These are phyloP conservation scores for Liasis olivaceus DNA, from an alignment of 2,797 vertebrate genomes.

Conservation along the genomic window DNA sequence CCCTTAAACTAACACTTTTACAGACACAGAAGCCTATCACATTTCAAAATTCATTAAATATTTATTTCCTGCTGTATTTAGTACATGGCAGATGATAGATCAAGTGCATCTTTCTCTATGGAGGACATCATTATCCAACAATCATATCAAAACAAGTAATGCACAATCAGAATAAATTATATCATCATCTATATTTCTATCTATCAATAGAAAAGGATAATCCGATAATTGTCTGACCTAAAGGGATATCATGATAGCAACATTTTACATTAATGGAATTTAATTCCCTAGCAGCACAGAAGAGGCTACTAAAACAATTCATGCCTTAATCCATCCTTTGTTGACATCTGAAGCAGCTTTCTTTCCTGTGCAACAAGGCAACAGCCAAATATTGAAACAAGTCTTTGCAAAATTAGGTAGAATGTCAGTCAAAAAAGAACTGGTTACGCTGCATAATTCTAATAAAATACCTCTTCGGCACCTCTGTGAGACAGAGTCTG, in stretches of 20 bases:
- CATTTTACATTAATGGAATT: background rate
- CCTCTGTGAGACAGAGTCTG: background rate
- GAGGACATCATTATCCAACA: background rate
- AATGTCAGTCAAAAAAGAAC: background rate
- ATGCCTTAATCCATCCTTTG: background rate
- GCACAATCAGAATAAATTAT: constrained; percentile 6
- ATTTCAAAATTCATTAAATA: accelerated
- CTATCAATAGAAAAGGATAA: constrained; percentile 4
- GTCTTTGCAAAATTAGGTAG: background rate
- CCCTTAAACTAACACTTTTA: background rate
- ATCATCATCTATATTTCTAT: too few relatives aligned
- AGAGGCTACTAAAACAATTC: background rate
- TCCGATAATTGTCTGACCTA: background rate
- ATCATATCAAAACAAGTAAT: background rate
- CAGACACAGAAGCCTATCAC: accelerated
- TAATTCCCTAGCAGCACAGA: background rate
- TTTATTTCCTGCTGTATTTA: background rate
- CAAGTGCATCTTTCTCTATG: background rate
- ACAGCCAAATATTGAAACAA: constrained; percentile 3
- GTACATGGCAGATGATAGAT: background rate
- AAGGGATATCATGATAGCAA: background rate
- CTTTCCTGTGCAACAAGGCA: background rate
- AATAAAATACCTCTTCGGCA: background rate
- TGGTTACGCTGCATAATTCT: accelerated
- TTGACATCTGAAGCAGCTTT: constrained; percentile 7